phyloP scores from a whole-genome alignment of 2,113 vertebrate genomes.

The human region GRCh38 chr3:72463501-72464000 shows the following conservation, averaged over 20 bases:
- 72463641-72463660: background rate
- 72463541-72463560: background rate
- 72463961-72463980: too few species aligned
- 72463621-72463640: background rate
- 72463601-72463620: background rate
- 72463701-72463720: background rate
- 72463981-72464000: too few species aligned
- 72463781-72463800: background rate
- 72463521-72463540: constrained; percentile 17
- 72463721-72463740: background rate
- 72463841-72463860: background rate
- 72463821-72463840: background rate
- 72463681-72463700: background rate
- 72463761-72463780: background rate
- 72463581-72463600: background rate
- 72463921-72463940: background rate
- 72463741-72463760: background rate
- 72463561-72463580: background rate
- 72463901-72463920: background rate
- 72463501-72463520: background rate
- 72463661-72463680: background rate
- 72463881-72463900: background rate
- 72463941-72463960: background rate
- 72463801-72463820: background rate
- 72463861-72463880: background rate